Base-by-base conservation (phyloP, 2,888 invertebrate species). In the Platycheirus albimanus region DNA sequence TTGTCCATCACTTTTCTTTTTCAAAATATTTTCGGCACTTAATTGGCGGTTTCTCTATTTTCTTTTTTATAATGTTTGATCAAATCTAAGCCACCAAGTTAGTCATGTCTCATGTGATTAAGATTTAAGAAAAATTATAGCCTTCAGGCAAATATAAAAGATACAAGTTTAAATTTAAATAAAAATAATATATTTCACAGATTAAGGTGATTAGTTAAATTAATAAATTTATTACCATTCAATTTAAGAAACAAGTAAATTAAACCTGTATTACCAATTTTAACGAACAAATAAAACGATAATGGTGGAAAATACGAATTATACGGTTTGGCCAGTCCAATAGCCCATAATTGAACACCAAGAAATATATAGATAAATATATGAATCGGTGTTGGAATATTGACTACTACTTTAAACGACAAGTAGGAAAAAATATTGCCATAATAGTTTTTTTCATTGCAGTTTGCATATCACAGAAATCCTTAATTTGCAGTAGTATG, bases 41-140 rank as follows among this genome's bases (percentile, higher is more conserved):
- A n/a, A 61, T 61, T n/a, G 10, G 7, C 30, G 30, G 30, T 61
- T 61, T 61, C 61, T 30, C 61, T 61, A 61, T 61, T 61, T 61
- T 61, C 45, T 19, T 61, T 58, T 43, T 28, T 5, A 43, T 58
- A 36, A 43, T 38, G n/a, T 58, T n/a, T 17, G 28, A 43, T 15
- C 11, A 6, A 17, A 28, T 58, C 15, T 58, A 58, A 43, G 2
- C 3, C 28, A 30, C 1, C 8, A 43, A 2, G 8, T 30, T n/a
- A n/a, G 15, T 15, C 6, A 17, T 30, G 15, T 10, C 1, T 17
- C 3, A 8, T 17, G 17, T 28, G n/a, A n/a, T n/a, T n/a, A 1
- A 17, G 33, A 52, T n/a, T n/a, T 15, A 8, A 17, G 19, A 58
- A 24, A 15, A 15, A 11, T n/a, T n/a, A n/a, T 4, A 56, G 15